Base-by-base conservation (phyloP, 2,113 vertebrate species). In the Electrona antarctica region DNA sequence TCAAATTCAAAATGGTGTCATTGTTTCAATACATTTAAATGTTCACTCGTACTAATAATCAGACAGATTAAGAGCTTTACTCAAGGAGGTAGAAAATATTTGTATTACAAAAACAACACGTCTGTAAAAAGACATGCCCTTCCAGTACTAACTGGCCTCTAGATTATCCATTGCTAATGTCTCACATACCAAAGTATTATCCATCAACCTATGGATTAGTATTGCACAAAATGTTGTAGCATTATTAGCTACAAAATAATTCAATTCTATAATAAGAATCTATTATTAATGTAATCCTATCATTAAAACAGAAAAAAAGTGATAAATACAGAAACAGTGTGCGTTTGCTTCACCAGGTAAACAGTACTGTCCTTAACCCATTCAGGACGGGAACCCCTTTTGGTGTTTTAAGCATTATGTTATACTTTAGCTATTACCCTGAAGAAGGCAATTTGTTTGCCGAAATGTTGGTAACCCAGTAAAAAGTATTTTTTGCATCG, bases 41-140 rank as follows among this genome's bases (percentile, higher is more conserved):
- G 21, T 21, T 21, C 0, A 54, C 13, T 57, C n/a, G 69, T 15
- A 58, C 3, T 54, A 58, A 33, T 64, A 7, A 64, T 55, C 21
- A 29, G 21, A 51, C 4, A 59, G 7, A 21, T 78, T 15, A 67
- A 81, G 72, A 69, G 47, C 47, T 60, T 70, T 0, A 59, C 41
- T 72, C 3, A 55, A 64, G 13, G 74, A 87, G 81, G 69, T 85
- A 81, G 64, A 80, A 86, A 78, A 81, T 52, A 57, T 48, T 64
- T 21, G 63, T 74, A 15, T 47, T 67, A 66, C 14, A 51, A 70
- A 69, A 41, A 68, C 6, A 64, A 71, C 13, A 52, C 14, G 11
- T 58, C 12, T 13, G 1, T 49, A 2, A 51, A 50, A 0, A 45
- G 45, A 47, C 14, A 10, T 49, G 8, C 3, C 0, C 29, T 55